phyloP scores from a whole-genome alignment of 2,797 vertebrate genomes.

The Huso huso region DNA sequence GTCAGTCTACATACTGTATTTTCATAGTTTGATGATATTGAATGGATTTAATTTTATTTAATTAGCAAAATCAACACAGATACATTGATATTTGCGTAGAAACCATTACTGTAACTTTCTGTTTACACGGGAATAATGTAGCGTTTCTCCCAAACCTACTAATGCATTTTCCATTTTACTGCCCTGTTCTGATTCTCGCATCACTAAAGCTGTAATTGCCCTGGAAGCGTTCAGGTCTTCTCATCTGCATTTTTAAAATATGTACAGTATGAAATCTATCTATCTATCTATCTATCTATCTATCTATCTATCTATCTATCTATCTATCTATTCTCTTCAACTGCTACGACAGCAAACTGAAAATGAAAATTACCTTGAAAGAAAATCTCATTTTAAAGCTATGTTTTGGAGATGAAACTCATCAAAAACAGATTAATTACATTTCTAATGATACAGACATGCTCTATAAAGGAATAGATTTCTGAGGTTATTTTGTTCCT shows the following conservation, averaged over 20 bases:
- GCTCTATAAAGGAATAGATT: too few relatives aligned
- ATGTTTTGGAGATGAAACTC: not conserved
- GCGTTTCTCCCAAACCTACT: not conserved
- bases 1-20: too few relatives aligned
- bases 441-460: not conserved
- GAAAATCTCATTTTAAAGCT: not conserved
- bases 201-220: not conserved
- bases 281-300: too few relatives aligned
- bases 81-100: too few relatives aligned
- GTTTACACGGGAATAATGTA: too few relatives aligned
- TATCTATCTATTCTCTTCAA: not conserved
- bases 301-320: too few relatives aligned
- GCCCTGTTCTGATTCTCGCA: not conserved
- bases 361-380: slow-evolving; percentile 1
- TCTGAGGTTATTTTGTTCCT: too few relatives aligned
- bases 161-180: not conserved
- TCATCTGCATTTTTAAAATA: not conserved
- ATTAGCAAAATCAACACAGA: too few relatives aligned
- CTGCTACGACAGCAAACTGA: not conserved
- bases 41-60: too few relatives aligned
- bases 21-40: too few relatives aligned
- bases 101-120: too few relatives aligned
- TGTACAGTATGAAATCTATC: not conserved
- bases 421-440: slow-evolving; percentile 2
- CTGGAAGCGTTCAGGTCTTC: not conserved